These are phyloP conservation scores for Osmoderma eremita DNA, from an alignment of 2,888 invertebrate genomes.

Conservation along the genomic window DNA sequence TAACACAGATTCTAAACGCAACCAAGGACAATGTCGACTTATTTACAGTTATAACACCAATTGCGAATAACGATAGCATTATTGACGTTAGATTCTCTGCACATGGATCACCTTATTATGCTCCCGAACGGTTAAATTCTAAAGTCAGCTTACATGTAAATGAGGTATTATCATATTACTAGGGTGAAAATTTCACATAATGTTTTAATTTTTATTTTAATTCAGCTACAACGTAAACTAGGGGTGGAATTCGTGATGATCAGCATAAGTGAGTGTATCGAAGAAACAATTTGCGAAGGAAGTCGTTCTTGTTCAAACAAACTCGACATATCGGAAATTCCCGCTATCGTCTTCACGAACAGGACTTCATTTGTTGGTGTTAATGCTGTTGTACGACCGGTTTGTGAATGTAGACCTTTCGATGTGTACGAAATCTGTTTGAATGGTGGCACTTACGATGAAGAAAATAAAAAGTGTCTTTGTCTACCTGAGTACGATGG, in stretches of 20 bases:
- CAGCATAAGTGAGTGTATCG: constrained; percentile 89
- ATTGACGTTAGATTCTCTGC: constrained; percentile 92
- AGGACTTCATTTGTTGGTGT: constrained; percentile 95
- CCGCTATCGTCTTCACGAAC: constrained; percentile 90
- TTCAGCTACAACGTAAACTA: constrained; percentile 74
- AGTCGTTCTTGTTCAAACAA: constrained; percentile 83
- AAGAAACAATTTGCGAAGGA: constrained; percentile 76
- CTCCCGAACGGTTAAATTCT: constrained; percentile 87
- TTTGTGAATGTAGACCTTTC: constrained; percentile 71
- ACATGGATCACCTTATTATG: constrained; percentile 93
- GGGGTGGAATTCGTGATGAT: constrained; percentile 84
- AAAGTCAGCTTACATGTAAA: constrained; percentile 79
- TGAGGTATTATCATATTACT: constrained; percentile 63
- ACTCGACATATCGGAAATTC: constrained; percentile 75
- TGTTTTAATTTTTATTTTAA: constrained; percentile 46
- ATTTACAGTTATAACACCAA: constrained; percentile 88
- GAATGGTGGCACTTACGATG: constrained; percentile 61
- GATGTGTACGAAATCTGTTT: constrained; percentile 13
- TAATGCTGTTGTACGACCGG: constrained; percentile 81
- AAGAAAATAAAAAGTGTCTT: constrained; percentile 72
- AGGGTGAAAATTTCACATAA: neutral
- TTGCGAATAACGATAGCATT: constrained; percentile 70
- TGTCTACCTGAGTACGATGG: constrained; percentile 83
- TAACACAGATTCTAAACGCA: constrained; percentile 80
- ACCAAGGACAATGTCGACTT: constrained; percentile 88